Evolutionary conservation across 2,797 vertebrate species (phyloP), one percentile per base, ranked within the genome.

Genomic region (Chrosomus eos): DNA sequence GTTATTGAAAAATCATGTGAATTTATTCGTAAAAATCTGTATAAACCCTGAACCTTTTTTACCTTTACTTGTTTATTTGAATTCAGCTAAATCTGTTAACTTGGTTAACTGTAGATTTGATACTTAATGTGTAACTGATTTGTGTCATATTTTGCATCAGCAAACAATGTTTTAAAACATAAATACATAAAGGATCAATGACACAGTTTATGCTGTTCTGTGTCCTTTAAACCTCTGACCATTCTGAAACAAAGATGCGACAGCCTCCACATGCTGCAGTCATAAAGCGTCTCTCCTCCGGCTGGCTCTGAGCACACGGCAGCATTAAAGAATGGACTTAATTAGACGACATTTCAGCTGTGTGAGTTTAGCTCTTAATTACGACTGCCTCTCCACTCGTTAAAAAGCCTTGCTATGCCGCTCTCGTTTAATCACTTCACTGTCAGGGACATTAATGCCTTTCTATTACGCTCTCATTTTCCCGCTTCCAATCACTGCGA

Each of bases 401-500:
- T 87, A 86, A 89, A 90, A 89, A 82, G 81, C 67, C 78, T 89
- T 82, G 81, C 81, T 81, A 77, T 78, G 40, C 85, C 81, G 74
- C 68, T 82, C 87, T 89, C 85, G 87, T 90, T 91, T 90, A 91
- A 90, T 90, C 90, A 86, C 86, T 87, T 89, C 81, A 85, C 73
- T 75, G 74, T 80, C 80, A 84, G 58, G 79, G 79, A 86, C 83
- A 77, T 87, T 81, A 86, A 82, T 82, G 71, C 85, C 67, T 80
- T 80, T 90, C 79, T 83, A 72, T 80, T 73, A 70, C 70, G 23
- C 78, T 85, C 80, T 84, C 73, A 66, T 85, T 78, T 86, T 62
- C 78, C 68, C 36, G 26, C 67, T 80, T 85, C 62, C 78, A 71
- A 84, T 89, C 84, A 84, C 68, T 5, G 38, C 23, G 4, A 70